Base-by-base conservation (phyloP, 23 tunicate species). In the Ascidia mentula region DNA sequence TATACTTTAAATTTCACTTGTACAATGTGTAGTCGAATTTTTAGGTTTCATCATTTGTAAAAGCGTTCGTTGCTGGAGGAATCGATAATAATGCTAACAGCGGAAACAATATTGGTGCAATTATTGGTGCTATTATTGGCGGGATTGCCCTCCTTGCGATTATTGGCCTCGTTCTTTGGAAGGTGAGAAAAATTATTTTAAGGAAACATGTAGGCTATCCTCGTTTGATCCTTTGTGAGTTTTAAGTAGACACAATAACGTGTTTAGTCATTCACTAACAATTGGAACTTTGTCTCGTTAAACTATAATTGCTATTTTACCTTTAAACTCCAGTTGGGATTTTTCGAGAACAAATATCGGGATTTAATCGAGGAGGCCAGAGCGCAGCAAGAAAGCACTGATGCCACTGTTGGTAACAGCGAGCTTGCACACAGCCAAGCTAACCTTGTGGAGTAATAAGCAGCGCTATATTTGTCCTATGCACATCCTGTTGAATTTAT, bases 51-150 rank as follows among this genome's bases (percentile, higher is more conserved):
- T 53, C 65, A 53, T 53, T 53, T 26, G 65, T 53, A 9, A 53
- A 53, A 53, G 12, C 65, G 13, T 53, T 53, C 24, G 65, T 53
- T 6, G 12, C 24, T 6, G 65, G 65, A 9, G 65, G 65, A 53
- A 3, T 28, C 65, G 28, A 53, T 3, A 53, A 26, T 20, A 5
- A 26, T 5, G 13, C 65, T 3, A 9, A 53, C 65, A 28, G 65
- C 22, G 74, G 74, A 34, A 70, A 36, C 13, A 70, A 28, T 30
- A 32, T 70, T 6, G 74, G 74, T 3, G 74, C 74, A 30, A 70
- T 70, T 70, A 70, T 70, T 20, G 74, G 74, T 6, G 37, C 74
- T 70, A 70, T 70, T 20, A 34, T 70, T 20, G 74, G 74, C 37
- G 74, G 74, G 6, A n/a, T 70, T 2, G 37, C 38, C 18, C 13